A percentile compares a stretch with the other conserved stretches of the same genome.
phyloP scores from a whole-genome alignment of 1,140 invertebrate species.

The Ridgeia piscesae region DNA sequence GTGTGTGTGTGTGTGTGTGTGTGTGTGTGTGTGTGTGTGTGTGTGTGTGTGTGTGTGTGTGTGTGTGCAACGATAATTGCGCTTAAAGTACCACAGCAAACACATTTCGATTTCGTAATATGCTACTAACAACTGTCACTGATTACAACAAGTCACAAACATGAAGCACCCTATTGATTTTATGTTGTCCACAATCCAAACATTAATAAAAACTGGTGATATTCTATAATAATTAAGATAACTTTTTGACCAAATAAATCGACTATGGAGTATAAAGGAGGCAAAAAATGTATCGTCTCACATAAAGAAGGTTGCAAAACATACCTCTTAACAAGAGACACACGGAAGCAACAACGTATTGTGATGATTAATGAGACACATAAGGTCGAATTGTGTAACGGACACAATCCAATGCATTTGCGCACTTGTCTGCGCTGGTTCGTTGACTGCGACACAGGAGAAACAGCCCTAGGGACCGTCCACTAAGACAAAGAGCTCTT shows the following conservation, averaged over 20 bases:
- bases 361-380: too few species aligned
- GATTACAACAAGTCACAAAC: background rate
- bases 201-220: background rate
- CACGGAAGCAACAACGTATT: too few species aligned
- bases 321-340: background rate
- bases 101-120: background rate
- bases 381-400: too few species aligned
- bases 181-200: background rate
- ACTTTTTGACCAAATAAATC: background rate
- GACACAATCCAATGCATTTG: too few species aligned
- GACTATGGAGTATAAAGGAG: background rate
- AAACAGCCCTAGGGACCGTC: too few species aligned
- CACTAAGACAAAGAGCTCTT: too few species aligned
- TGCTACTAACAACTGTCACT: background rate
- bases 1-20: slow-evolving; percentile 22
- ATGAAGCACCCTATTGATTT: background rate
- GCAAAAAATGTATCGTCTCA: background rate
- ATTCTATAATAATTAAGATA: background rate
- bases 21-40: slow-evolving; percentile 26
- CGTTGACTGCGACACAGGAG: too few species aligned
- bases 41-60: slow-evolving; percentile 21
- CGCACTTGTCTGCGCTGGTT: too few species aligned
- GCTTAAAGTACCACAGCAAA: background rate
- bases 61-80: slow-evolving; percentile 8
- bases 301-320: background rate